These are phyloP conservation scores for Argyrosomus japonicus DNA, from an alignment of 2,113 vertebrate genomes.

Conservation along the genomic window DNA sequence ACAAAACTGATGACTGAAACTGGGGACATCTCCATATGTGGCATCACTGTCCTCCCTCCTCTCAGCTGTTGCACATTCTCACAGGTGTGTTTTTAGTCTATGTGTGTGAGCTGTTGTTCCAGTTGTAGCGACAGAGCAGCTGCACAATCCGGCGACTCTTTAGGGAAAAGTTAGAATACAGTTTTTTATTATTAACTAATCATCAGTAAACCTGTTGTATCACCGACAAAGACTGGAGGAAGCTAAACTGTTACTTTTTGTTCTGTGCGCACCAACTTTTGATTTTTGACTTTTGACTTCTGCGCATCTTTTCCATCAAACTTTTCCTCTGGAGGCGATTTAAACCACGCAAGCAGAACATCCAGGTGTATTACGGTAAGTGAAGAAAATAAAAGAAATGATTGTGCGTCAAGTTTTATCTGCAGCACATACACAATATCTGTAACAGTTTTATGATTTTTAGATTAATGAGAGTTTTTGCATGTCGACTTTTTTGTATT, in stretches of 20 bases:
- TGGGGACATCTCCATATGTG: neutral
- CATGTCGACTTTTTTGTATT: neutral
- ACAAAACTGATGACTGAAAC: neutral
- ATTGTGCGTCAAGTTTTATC: neutral
- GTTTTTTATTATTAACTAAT: neutral
- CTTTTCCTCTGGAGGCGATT: neutral
- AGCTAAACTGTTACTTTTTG: neutral
- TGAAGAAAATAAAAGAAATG: neutral
- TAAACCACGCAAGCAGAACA: neutral
- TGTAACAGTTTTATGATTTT: neutral
- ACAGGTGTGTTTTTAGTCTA: neutral
- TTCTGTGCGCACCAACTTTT: neutral
- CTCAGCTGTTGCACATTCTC: neutral
- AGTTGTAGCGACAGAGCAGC: neutral
- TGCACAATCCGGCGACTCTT: neutral
- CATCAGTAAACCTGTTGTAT: neutral
- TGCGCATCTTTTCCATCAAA: neutral
- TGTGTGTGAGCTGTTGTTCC: neutral
- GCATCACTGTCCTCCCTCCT: neutral
- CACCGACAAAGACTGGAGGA: neutral
- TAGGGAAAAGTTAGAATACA: neutral
- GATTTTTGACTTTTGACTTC: too few species aligned
- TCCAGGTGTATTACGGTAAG: constrained; percentile 23
- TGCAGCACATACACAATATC: too few species aligned
- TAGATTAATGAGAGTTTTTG: neutral